These are phyloP conservation scores for Oscarella lobularis DNA, from an alignment of 37 sponge, comb jelly and placozoan species.

Conservation along the genomic window DNA sequence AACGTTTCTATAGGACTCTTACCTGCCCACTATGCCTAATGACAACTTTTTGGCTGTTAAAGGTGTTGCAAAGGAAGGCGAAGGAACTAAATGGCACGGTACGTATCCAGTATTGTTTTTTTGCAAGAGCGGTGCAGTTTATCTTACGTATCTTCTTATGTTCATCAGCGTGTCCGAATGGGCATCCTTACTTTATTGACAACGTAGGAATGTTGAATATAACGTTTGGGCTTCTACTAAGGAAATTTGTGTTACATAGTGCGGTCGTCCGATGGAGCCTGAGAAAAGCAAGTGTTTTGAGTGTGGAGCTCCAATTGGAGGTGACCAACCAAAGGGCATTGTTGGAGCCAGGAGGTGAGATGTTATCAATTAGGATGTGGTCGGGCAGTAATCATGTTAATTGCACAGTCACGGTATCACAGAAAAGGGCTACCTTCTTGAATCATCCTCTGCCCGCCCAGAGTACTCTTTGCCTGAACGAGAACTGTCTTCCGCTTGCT, in stretches of 20 bases:
- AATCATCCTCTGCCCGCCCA: constrained; percentile 9
- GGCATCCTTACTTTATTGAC: constrained; percentile 54
- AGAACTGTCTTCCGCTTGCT: constrained; percentile 24
- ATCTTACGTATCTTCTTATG: too few species aligned
- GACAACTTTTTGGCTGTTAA: neutral
- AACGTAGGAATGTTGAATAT: constrained; percentile 27
- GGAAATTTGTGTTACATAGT: neutral
- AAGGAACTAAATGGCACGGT: neutral
- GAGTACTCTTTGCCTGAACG: constrained; percentile 29
- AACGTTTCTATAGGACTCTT: neutral
- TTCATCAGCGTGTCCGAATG: constrained; percentile 28
- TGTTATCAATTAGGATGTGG: too few species aligned
- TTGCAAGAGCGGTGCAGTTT: too few species aligned
- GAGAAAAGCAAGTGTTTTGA: too few species aligned
- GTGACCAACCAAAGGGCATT: too few species aligned
- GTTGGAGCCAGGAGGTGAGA: too few species aligned
- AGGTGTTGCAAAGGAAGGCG: neutral
- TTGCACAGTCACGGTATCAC: constrained; percentile 20
- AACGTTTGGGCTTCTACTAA: neutral
- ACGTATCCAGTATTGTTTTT: neutral
- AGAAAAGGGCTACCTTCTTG: constrained; percentile 42
- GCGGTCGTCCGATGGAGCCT: too few species aligned
- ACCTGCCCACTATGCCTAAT: neutral
- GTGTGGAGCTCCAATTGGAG: too few species aligned
- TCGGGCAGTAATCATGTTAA: neutral